Evolutionary conservation across 2,888 invertebrate genomes (phyloP).

Genomic region (Mechanitis messenoides): DNA sequence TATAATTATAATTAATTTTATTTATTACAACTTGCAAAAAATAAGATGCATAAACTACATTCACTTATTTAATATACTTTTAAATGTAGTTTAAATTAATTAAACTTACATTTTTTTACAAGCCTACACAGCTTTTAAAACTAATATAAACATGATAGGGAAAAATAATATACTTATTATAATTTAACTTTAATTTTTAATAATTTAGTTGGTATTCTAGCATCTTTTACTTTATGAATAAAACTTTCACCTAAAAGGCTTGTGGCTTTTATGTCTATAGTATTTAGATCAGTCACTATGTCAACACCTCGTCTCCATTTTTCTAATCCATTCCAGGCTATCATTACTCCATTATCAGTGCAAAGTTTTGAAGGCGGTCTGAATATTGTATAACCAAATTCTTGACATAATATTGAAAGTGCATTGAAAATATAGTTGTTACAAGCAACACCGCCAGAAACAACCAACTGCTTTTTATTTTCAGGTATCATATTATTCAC

Average conservation of each 20-base stretch:
- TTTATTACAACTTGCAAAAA: too few species aligned
- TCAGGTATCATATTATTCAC: constrained; percentile 80
- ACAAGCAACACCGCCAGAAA: constrained; percentile 98
- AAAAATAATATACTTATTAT: constrained; percentile 8
- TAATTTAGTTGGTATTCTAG: constrained; percentile 68
- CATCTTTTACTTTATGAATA: constrained; percentile 73
- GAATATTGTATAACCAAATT: constrained; percentile 80
- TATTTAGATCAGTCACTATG: constrained; percentile 75
- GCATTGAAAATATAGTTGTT: constrained; percentile 88
- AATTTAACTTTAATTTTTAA: constrained; percentile 52
- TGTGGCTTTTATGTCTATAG: constrained; percentile 78
- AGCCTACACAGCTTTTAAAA: too few species aligned
- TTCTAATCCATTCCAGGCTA: constrained; percentile 98
- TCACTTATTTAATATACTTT: too few species aligned
- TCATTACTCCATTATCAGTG: constrained; percentile 99
- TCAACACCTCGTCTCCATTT: constrained; percentile 78
- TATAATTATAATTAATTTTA: too few species aligned
- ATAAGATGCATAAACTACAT: too few species aligned
- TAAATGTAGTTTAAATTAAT: too few species aligned
- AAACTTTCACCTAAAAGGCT: constrained; percentile 81
- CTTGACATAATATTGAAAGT: constrained; percentile 81
- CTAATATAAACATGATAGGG: background rate
- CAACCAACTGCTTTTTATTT: constrained; percentile 79
- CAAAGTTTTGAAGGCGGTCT: constrained; percentile 91
- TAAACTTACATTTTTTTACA: too few species aligned